Conservation (phyloP, 2,888 invertebrate species). For the Acronicta psi region DNA sequence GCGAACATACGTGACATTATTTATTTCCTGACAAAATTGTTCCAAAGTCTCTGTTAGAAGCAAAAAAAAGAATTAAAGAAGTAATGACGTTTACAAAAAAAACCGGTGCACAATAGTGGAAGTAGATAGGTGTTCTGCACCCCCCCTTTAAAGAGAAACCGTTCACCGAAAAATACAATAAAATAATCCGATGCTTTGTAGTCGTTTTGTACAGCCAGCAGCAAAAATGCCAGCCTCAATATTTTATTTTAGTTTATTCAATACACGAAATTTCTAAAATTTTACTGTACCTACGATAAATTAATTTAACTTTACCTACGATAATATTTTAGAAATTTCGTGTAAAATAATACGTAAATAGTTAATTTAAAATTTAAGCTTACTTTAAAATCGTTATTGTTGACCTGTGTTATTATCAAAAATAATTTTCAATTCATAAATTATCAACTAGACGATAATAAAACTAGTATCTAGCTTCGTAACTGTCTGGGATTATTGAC, state of each 20-base stretch:
- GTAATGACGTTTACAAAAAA: conserved; percentile 29
- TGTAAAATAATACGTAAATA: too few relatives aligned
- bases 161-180: conserved; percentile 83
- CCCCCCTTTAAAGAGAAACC: conserved; percentile 66
- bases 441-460: too few relatives aligned
- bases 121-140: conserved; percentile 56
- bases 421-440: too few relatives aligned
- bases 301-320: too few relatives aligned
- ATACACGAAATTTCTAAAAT: not conserved
- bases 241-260: not conserved
- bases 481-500: too few relatives aligned
- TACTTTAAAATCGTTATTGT: too few relatives aligned
- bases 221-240: not conserved
- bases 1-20: conserved; percentile 15
- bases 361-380: too few relatives aligned
- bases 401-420: too few relatives aligned
- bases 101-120: conserved; percentile 30
- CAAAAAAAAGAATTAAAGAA: conserved; percentile 9
- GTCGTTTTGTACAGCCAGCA: conserved; percentile 31
- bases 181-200: conserved; percentile 84
- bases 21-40: conserved; percentile 20
- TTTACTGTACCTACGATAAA: too few relatives aligned
- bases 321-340: too few relatives aligned
- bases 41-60: conserved; percentile 5
- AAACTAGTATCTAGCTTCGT: too few relatives aligned